Evolutionary conservation across 1,140 invertebrate species (phyloP), one percentile per base, ranked within the genome.

Genomic region (Pseudomyrmex concolor): DNA sequence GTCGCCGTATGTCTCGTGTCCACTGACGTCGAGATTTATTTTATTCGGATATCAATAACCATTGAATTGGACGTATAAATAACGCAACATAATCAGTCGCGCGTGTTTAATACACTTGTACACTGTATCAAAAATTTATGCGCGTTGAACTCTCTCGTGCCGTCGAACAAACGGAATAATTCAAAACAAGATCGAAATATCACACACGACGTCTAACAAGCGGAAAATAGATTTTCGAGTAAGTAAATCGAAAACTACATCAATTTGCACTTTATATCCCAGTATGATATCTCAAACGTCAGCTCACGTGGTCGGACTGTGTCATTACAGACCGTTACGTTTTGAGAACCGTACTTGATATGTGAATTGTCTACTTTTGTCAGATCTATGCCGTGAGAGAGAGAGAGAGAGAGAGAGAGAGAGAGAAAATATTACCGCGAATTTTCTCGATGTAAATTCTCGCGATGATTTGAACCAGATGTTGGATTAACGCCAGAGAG

Each of bases 301-400:
- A 70, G 3, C 22, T 48, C 22, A 12, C 22, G 45, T 19, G 22
- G 12, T 17, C 59, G 17, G 45, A 50, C 19, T 2, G 48, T 13
- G 64, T 57, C 45, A 70, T 60, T 80, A 17, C 19, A 50, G 19
- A 71, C 15, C 68, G 50, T 80, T 80, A 80, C n/a, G 22, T 71
- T 80, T 80, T 43, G 34, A 50, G 54, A 71, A 5, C 22, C 19
- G 48, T 48, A 66, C 55, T 80, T 80, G 66, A 71, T 45, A 80
- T 71, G 12, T 70, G n/a, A 67, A 80, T 80, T 80, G 55, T 80
- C 76, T 80, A 80, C 70, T 80, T 80, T 80, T 50, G 66, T 80
- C 19, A 48, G 76, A 80, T 17, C 43, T 22, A 59, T 15, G 64
- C 25, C 22, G 34, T 34, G 66, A 80, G 64, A 70, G 70, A 80